Evolutionary conservation across 2,113 vertebrate genomes (phyloP).

Genomic region (Callospermophilus lateralis): DNA sequence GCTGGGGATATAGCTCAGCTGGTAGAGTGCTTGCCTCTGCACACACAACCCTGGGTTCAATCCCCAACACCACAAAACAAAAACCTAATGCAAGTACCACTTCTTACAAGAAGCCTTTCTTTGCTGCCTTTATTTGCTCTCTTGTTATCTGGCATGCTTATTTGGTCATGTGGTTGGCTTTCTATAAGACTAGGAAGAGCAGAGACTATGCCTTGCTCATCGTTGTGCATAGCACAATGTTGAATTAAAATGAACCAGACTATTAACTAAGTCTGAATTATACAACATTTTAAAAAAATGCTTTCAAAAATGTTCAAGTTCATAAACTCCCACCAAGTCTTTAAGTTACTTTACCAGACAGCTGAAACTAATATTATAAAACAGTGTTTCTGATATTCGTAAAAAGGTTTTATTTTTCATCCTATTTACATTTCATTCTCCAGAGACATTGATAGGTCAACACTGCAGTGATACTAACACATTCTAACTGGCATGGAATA

Average conservation of each 20-base stretch:
- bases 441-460: not conserved
- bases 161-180: not conserved
- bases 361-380: not conserved
- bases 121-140: not conserved
- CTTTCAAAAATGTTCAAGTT: not conserved
- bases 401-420: not conserved
- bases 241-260: not conserved
- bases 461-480: too few relatives aligned
- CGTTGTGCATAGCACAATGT: not conserved
- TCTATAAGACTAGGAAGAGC: not conserved
- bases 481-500: not conserved
- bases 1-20: too few relatives aligned
- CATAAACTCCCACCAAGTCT: not conserved
- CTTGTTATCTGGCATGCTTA: not conserved
- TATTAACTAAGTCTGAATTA: not conserved
- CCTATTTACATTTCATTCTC: not conserved
- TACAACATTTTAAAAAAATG: not conserved
- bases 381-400: not conserved
- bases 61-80: not conserved
- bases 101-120: not conserved
- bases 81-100: not conserved
- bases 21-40: too few relatives aligned
- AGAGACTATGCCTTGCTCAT: not conserved
- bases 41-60: too few relatives aligned
- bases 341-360: not conserved